Evolutionary conservation across 2,113 vertebrate genomes (phyloP).

Genomic region (Eleginops maclovinus): DNA sequence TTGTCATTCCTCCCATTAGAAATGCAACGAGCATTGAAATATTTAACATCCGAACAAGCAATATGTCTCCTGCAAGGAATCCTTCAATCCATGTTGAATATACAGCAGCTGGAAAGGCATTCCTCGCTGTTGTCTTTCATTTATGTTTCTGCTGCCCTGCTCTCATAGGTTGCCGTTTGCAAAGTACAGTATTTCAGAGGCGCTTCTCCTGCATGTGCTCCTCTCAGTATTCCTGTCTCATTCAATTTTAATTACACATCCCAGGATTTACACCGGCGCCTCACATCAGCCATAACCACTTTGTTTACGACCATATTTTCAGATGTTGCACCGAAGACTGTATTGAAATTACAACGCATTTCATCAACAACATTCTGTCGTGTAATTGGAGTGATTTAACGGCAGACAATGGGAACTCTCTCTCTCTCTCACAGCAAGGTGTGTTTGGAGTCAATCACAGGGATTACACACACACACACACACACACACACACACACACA

Average conservation of each 20-base stretch:
- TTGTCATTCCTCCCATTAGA: slow-evolving; percentile 32
- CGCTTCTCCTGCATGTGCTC: slow-evolving; percentile 13
- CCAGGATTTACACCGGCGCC: slow-evolving; percentile 22
- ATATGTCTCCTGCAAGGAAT: slow-evolving; percentile 29
- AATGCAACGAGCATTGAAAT: slow-evolving; percentile 55
- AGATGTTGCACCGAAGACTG: background rate
- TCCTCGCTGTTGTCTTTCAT: slow-evolving; percentile 10
- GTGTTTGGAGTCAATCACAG: background rate
- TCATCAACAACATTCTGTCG: slow-evolving; percentile 6
- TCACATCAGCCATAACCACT: slow-evolving; percentile 16
- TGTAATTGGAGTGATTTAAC: slow-evolving; percentile 23
- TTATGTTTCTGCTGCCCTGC: slow-evolving; percentile 15
- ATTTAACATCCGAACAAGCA: slow-evolving; percentile 46
- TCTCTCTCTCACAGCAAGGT: background rate
- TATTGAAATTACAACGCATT: background rate
- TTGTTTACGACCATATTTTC: slow-evolving; percentile 16
- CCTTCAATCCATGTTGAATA: slow-evolving; percentile 36
- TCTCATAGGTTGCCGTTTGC: slow-evolving; percentile 40
- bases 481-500: background rate
- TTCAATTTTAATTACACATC: slow-evolving; percentile 55
- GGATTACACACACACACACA: background rate
- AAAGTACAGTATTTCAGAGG: slow-evolving; percentile 11
- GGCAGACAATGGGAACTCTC: background rate
- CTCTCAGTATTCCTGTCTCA: slow-evolving; percentile 33
- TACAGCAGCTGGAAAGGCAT: slow-evolving; percentile 22